phyloP scores from a whole-genome alignment of 2,797 vertebrate species.

The Falco rusticolus region DNA sequence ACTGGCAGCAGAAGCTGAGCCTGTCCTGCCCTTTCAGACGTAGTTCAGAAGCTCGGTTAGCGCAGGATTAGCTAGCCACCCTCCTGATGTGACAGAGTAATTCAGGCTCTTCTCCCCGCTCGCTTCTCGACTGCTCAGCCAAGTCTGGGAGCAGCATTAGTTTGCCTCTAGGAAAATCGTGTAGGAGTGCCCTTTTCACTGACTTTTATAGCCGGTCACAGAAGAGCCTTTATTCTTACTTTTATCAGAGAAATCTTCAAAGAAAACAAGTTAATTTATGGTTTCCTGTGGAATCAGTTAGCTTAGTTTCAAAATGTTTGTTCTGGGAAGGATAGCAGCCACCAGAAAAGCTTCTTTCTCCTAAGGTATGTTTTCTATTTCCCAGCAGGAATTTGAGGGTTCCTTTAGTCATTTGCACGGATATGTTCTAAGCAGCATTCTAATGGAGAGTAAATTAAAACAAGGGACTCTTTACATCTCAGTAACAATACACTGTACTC shows the following conservation, averaged over 20 bases:
- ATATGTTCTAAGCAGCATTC: background rate
- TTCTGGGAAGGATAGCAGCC: background rate
- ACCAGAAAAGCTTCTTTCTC: background rate
- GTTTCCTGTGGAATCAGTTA: background rate
- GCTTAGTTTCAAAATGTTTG: background rate
- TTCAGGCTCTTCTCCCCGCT: background rate
- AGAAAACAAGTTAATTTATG: background rate
- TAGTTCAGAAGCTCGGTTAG: slow-evolving; percentile 30
- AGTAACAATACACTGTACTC: background rate
- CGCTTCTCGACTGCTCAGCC: background rate
- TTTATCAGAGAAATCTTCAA: background rate
- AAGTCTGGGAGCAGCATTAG: background rate
- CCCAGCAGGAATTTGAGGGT: background rate
- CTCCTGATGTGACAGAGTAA: slow-evolving; percentile 6
- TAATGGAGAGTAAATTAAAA: background rate
- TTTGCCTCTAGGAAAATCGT: background rate
- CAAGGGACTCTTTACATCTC: background rate
- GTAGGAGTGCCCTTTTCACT: background rate
- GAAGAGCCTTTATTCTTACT: background rate
- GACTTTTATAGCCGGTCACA: background rate
- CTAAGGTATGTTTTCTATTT: background rate
- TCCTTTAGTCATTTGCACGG: background rate
- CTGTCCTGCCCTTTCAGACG: slow-evolving; percentile 20
- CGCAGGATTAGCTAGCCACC: background rate
- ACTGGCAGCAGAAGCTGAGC: background rate